phyloP scores from a whole-genome alignment of 2,113 vertebrate species.

The Caranx ignobilis region DNA sequence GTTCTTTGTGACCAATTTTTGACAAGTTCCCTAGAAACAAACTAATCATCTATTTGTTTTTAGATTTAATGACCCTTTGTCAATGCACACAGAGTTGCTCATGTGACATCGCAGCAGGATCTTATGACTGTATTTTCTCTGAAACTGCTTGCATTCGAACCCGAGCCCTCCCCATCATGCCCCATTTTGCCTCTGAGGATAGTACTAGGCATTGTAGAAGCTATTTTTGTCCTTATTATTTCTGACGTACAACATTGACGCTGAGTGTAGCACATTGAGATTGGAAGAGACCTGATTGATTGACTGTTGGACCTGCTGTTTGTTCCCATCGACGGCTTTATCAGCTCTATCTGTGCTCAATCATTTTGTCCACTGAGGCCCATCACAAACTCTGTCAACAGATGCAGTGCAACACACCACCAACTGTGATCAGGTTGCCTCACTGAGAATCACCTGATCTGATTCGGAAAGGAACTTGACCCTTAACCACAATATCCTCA shows the following conservation, averaged over 20 bases:
- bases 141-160: conserved; percentile 23
- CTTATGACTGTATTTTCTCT: conserved; percentile 66
- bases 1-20: background rate
- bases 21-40: background rate
- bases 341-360: conserved; percentile 54
- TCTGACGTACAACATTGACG: conserved; percentile 11
- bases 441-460: conserved; percentile 71
- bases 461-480: conserved; percentile 80
- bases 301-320: conserved; percentile 49
- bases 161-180: background rate
- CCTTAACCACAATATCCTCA: conserved; percentile 56
- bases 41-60: conserved; percentile 10
- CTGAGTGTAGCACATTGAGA: conserved; percentile 20
- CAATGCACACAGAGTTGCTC: conserved; percentile 24
- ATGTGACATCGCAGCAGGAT: conserved; percentile 61
- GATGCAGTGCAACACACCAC: conserved; percentile 44
- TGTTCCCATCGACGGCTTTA: conserved; percentile 61
- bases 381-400: conserved; percentile 54
- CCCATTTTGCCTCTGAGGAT: conserved; percentile 21
- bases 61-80: conserved; percentile 10
- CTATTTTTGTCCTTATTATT: conserved; percentile 47
- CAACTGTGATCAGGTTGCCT: conserved; percentile 72
- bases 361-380: conserved; percentile 55
- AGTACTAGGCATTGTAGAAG: conserved; percentile 48
- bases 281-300: conserved; percentile 52